phyloP scores from a whole-genome alignment of 2,888 invertebrate genomes.

The Andrena haemorrhoa region DNA sequence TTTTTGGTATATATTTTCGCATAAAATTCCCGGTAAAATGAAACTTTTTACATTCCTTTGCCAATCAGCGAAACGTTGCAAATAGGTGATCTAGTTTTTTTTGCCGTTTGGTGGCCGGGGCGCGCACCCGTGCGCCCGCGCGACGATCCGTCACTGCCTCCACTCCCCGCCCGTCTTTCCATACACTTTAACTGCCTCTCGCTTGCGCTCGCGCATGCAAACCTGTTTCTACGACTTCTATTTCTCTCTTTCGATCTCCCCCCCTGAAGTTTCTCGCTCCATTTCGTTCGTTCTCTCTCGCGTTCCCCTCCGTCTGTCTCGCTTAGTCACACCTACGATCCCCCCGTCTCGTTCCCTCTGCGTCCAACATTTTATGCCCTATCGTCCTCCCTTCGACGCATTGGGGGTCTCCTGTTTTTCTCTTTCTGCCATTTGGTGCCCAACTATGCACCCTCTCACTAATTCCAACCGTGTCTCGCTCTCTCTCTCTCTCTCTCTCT shows the following conservation, averaged over 20 bases:
- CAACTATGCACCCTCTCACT: slow-evolving; percentile 50
- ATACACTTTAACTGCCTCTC: slow-evolving; percentile 27
- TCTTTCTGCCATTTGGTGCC: slow-evolving; percentile 34
- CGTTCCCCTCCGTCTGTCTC: slow-evolving; percentile 52
- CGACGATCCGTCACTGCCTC: background rate
- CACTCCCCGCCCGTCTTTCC: slow-evolving; percentile 31
- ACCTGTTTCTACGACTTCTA: slow-evolving; percentile 21
- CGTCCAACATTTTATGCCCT: slow-evolving; percentile 36
- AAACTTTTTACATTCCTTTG: too few relatives aligned
- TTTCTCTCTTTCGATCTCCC: slow-evolving; percentile 3
- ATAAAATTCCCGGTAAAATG: background rate
- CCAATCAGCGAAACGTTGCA: background rate
- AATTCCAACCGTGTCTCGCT: slow-evolving; percentile 45
- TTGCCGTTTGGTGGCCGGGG: background rate
- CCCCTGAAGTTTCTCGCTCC: slow-evolving; percentile 3
- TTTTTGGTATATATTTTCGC: too few relatives aligned
- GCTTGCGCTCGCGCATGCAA: slow-evolving; percentile 34
- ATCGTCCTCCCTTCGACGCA: slow-evolving; percentile 39
- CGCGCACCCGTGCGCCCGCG: background rate
- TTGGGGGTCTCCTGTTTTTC: slow-evolving; percentile 14
- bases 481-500: too few relatives aligned
- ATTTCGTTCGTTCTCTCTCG: slow-evolving; percentile 42
- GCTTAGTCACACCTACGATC: slow-evolving; percentile 59
- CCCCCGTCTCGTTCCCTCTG: slow-evolving; percentile 24
- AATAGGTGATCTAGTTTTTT: too few relatives aligned